These are phyloP conservation scores for Cardiocondyla obscurior DNA, from an alignment of 1,140 invertebrate species.

Conservation along the genomic window DNA sequence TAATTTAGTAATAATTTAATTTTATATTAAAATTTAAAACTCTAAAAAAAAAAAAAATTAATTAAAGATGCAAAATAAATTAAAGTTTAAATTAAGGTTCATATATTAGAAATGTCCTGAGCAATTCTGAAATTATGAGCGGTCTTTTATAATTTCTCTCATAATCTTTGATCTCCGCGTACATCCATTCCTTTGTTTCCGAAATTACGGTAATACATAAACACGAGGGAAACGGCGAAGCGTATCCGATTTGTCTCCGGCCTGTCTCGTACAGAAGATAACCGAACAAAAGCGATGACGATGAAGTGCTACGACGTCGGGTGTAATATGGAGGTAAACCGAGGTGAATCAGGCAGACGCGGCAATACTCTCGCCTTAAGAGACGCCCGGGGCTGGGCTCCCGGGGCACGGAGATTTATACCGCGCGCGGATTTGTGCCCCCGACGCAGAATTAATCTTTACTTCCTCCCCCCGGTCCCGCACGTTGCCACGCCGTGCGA, in stretches of 20 bases:
- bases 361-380: slow-evolving; percentile 5
- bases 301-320: background rate
- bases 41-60: background rate
- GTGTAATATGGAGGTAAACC: slow-evolving; percentile 30
- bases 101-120: background rate
- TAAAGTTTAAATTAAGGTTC: background rate
- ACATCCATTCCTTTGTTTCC: background rate
- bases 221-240: background rate
- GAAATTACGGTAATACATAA: background rate
- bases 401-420: slow-evolving; percentile 13
- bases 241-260: background rate
- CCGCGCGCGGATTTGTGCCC: slow-evolving; percentile 40
- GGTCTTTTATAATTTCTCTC: background rate
- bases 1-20: background rate
- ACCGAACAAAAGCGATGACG: background rate
- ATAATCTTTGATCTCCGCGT: background rate
- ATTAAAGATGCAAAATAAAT: background rate
- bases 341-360: slow-evolving; percentile 13
- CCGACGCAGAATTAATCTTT: slow-evolving; percentile 45
- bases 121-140: background rate
- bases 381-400: background rate
- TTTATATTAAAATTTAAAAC: background rate
- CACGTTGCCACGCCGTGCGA: slow-evolving; percentile 20
- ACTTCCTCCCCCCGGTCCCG: background rate
- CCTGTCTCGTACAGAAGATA: background rate